Evolutionary conservation across 2,113 vertebrate species (phyloP).

Genomic region (Podiceps cristatus): DNA sequence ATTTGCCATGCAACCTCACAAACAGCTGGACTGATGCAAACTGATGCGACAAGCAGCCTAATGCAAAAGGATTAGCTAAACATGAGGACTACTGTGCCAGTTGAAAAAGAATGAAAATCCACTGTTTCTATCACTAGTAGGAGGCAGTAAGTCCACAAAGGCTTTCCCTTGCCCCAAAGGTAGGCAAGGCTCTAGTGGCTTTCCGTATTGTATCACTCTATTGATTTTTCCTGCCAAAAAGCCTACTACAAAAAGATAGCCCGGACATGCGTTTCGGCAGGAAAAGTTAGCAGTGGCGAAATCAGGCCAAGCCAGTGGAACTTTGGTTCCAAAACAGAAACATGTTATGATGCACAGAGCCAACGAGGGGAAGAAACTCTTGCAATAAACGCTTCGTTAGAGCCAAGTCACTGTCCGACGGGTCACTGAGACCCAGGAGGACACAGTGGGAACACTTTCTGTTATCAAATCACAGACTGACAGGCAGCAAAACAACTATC

Average conservation of each 20-base stretch:
- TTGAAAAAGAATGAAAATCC: neutral
- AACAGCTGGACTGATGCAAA: neutral
- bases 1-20: neutral
- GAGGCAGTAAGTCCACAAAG: neutral
- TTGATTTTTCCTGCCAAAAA: neutral
- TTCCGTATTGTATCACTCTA: neutral
- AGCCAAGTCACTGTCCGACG: neutral
- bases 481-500: neutral
- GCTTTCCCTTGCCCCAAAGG: neutral
- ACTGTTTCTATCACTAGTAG: neutral
- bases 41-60: neutral
- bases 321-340: constrained; percentile 9
- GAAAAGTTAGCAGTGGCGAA: neutral
- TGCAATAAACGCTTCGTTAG: neutral
- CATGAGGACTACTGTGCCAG: neutral
- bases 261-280: neutral
- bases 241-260: neutral
- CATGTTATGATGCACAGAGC: neutral
- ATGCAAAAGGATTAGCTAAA: neutral
- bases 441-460: neutral
- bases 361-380: neutral
- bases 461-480: neutral
- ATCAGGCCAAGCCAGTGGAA: neutral
- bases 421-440: neutral
- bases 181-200: neutral